Evolutionary conservation across 53 echinoderm and acorn worm genomes (phyloP).

Genomic region (Arbacia lixula): DNA sequence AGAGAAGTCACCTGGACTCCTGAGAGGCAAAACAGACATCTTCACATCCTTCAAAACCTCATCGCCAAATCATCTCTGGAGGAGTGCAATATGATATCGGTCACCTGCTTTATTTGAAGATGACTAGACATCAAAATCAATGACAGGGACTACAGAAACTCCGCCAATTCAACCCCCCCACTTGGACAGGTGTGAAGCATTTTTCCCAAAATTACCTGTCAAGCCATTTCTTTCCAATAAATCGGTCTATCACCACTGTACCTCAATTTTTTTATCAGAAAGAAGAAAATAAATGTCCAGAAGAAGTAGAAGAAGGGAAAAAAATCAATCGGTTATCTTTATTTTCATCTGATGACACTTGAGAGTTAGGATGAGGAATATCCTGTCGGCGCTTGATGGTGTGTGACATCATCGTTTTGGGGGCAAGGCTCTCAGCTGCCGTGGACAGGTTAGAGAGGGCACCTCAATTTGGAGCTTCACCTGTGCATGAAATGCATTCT

Average conservation of each 20-base stretch:
- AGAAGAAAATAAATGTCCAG: too few species aligned
- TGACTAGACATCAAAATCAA: conserved; percentile 10
- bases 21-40: too few species aligned
- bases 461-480: not conserved
- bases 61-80: too few species aligned
- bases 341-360: too few species aligned
- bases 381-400: conserved; percentile 26
- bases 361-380: conserved; percentile 22
- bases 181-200: conserved; percentile 12
- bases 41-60: too few species aligned
- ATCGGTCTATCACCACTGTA: conserved; percentile 18
- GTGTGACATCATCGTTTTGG: not conserved
- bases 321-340: too few species aligned
- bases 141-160: conserved; percentile 25
- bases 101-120: conserved; percentile 22
- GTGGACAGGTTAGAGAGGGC: not conserved
- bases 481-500: conserved; percentile 20
- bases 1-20: too few species aligned
- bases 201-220: conserved; percentile 22
- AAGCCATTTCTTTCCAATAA: conserved; percentile 22
- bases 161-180: not conserved
- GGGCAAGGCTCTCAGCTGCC: conserved; percentile 8
- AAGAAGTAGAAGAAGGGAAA: too few species aligned
- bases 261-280: conserved; percentile 6
- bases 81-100: conserved; percentile 2